Base-by-base conservation (phyloP, 2,888 invertebrate species). In the Sepioteuthis lessoniana region DNA sequence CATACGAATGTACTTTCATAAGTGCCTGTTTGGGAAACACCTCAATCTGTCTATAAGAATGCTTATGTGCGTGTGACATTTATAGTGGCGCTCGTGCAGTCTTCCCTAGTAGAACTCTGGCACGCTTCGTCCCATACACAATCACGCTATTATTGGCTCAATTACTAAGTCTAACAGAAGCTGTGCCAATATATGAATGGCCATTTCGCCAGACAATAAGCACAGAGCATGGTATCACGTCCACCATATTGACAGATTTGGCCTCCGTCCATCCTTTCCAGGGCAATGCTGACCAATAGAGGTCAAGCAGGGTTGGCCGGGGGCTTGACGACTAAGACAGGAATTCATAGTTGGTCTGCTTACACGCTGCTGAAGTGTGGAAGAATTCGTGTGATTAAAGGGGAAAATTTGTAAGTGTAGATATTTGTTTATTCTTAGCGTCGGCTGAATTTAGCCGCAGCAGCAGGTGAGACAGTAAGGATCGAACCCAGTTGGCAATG, bases 131-230 rank as follows among this genome's bases (percentile, higher is more conserved):
- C 76, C 0, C 76, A 35, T 76, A 76, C n/a, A n/a, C 76, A 76
- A n/a, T 76, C n/a, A 76, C 76, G 76, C 76, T 16, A n/a, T 76
- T 76, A 76, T 76, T 76, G 76, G 76, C 76, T 76, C 76, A 76
- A 76, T 76, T 76, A 76, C 76, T 35, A 76, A 76, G 76, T 76
- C 76, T 76, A 76, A 35, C 76, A 76, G 76, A 76, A 76, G 76
- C 76, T 76, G 76, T 76, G 76, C 76, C 76, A 76, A 76, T 76
- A 76, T 76, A 76, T 76, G 76, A 76, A 76, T 76, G 76, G n/a
- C 76, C 76, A 35, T 76, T 76, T 76, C 76, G 76, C 76, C 76
- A 76, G 76, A 76, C 76, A 76, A 76, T 76, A 76, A 76, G 76
- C 76, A n/a, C 76, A 76, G n/a, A n/a, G 76, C 16, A n/a, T n/a